Conservation (phyloP, 1,140 invertebrate species). For the Meloidogyne hapla region DNA sequence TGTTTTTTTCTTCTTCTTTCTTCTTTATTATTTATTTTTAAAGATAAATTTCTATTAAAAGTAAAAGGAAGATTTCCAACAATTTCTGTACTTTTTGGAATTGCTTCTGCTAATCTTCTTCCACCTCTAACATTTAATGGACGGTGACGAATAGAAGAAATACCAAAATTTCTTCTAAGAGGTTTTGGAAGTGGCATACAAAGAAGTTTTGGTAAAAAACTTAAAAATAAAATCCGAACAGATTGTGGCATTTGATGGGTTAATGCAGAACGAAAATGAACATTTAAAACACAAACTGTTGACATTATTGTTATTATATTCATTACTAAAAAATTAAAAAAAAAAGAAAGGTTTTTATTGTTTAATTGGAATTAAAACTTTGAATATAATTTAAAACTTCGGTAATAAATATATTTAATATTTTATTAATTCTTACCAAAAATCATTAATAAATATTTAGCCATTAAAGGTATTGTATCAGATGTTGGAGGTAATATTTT, state of each 20-base stretch:
- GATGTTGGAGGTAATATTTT: conserved; percentile 97
- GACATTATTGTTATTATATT: conserved; percentile 92
- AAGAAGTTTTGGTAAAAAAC: conserved; percentile 74
- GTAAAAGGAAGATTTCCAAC: too few species aligned
- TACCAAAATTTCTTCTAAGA: not conserved
- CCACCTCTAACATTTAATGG: not conserved
- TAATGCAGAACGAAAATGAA: conserved; percentile 91
- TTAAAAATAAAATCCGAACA: conserved; percentile 87
- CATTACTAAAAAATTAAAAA: conserved; percentile 79
- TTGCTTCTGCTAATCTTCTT: not conserved
- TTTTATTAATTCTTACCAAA: too few species aligned
- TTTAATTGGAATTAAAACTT: too few species aligned
- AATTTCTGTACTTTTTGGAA: too few species aligned
- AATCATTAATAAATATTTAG: conserved; percentile 96
- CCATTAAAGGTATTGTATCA: conserved; percentile 87
- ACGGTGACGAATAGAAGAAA: not conserved
- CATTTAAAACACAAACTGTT: conserved; percentile 83
- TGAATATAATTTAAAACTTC: too few species aligned
- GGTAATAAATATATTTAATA: too few species aligned
- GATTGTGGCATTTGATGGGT: conserved; percentile 86
- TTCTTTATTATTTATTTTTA: not conserved
- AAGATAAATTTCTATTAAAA: too few species aligned
- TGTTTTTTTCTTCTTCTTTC: not conserved
- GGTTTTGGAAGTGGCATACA: not conserved
- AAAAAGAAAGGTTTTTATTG: too few species aligned